Percentiles rank a stretch among this genome's conserved stretches.
Conservation (phyloP, 2,797 vertebrate genomes). For the Gobio occitaniae region DNA sequence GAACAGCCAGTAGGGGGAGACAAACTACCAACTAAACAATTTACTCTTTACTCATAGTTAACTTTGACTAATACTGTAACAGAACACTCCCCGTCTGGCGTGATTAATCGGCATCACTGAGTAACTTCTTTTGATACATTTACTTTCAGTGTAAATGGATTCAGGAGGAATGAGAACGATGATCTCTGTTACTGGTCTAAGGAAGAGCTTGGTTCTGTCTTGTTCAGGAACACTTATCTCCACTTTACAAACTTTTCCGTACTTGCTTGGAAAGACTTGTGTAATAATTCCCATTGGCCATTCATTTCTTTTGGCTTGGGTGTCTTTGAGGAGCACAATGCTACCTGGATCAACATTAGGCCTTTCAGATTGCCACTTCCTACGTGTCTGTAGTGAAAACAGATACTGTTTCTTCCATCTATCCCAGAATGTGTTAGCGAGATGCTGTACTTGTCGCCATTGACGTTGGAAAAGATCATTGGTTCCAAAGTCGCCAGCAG, state of each 20-base stretch:
- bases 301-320: neutral
- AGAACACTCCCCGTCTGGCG: neutral
- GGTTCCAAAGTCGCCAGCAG: too few species aligned
- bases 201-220: neutral
- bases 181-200: neutral
- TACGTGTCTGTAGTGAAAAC: neutral
- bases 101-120: too few species aligned
- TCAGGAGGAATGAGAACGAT: too few species aligned
- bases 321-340: neutral
- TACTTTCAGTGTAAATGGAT: too few species aligned
- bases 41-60: neutral
- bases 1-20: neutral
- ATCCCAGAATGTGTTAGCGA: neutral
- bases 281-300: slow-evolving; percentile 5
- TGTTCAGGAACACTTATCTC: neutral
- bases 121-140: too few species aligned
- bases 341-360: neutral
- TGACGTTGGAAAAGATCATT: neutral
- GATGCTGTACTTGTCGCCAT: neutral
- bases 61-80: neutral
- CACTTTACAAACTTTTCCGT: neutral
- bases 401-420: neutral
- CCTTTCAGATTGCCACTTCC: neutral
- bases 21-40: neutral
- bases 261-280: neutral